These are phyloP conservation scores for Acleris cristana DNA, from an alignment of 2,888 invertebrate species.

Conservation along the genomic window DNA sequence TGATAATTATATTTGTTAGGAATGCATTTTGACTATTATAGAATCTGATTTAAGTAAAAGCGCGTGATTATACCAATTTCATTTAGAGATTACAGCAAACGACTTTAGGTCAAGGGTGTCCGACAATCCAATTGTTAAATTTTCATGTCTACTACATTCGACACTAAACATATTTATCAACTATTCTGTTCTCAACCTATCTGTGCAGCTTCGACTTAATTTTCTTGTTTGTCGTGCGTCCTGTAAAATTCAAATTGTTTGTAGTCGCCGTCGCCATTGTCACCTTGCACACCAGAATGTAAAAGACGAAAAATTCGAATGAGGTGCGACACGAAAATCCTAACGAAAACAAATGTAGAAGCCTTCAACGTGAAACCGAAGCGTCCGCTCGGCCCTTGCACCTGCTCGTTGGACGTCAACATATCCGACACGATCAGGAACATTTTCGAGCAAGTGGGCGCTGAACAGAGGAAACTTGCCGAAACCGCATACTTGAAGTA, in stretches of 20 bases:
- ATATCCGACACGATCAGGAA: conserved; percentile 73
- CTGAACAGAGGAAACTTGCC: conserved; percentile 68
- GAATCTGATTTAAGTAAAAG: no score
- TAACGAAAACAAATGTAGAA: conserved; percentile 71
- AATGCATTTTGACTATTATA: no score
- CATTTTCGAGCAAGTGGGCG: conserved; percentile 76
- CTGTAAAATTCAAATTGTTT: conserved; percentile 6
- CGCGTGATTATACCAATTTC: no score
- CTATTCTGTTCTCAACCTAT: no score
- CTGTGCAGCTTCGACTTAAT: no score
- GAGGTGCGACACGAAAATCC: conserved; percentile 52
- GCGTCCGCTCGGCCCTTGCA: conserved; percentile 65
- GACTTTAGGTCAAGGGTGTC: no score
- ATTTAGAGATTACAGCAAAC: no score
- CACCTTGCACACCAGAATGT: conserved; percentile 52
- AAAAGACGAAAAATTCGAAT: conserved; percentile 52
- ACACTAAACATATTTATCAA: no score
- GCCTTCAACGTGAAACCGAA: conserved; percentile 70
- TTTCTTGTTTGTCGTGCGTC: no score
- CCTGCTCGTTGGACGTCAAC: conserved; percentile 70
- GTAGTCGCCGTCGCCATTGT: conserved; percentile 67
- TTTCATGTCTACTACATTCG: no score
- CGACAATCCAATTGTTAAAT: no score
- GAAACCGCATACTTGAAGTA: conserved; percentile 71
- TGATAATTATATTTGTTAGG: no score